These are phyloP conservation scores for Scotopteryx bipunctaria DNA, from an alignment of 2,888 invertebrate species.

Conservation along the genomic window DNA sequence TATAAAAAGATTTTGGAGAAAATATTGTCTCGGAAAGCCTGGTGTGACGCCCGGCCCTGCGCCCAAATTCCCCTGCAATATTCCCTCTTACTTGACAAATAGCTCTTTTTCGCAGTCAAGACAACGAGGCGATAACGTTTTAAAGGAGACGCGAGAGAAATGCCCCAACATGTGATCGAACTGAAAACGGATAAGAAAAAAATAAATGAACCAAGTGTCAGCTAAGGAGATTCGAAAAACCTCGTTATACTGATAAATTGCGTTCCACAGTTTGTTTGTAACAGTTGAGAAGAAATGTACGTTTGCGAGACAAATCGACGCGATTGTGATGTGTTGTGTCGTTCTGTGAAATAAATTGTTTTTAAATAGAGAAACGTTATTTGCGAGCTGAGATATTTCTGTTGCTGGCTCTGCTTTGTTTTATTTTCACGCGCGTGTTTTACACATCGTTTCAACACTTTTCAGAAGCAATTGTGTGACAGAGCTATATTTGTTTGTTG, in stretches of 20 bases:
- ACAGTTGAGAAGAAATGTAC: slow-evolving; percentile 47
- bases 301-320: slow-evolving; percentile 59
- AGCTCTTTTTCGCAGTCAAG: slow-evolving; percentile 63
- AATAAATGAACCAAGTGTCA: slow-evolving; percentile 79
- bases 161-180: slow-evolving; percentile 74
- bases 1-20: no score
- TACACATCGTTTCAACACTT: not conserved
- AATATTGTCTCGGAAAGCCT: not conserved
- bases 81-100: slow-evolving; percentile 60
- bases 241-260: slow-evolving; percentile 80
- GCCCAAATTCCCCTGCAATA: slow-evolving; percentile 41
- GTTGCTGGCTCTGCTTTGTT: not conserved
- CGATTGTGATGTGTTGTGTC: slow-evolving; percentile 40
- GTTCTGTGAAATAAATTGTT: slow-evolving; percentile 34
- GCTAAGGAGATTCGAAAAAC: slow-evolving; percentile 76
- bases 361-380: slow-evolving; percentile 31
- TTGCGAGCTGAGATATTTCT: not conserved
- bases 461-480: not conserved
- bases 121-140: slow-evolving; percentile 70
- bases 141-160: slow-evolving; percentile 70
- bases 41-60: slow-evolving; percentile 14
- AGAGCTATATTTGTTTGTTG: no score
- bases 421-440: not conserved
- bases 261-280: slow-evolving; percentile 65
- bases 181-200: slow-evolving; percentile 76